These are phyloP conservation scores for Chiridota heheva DNA, from an alignment of 35 echinoderm and acorn worm genomes.

Conservation along the genomic window DNA sequence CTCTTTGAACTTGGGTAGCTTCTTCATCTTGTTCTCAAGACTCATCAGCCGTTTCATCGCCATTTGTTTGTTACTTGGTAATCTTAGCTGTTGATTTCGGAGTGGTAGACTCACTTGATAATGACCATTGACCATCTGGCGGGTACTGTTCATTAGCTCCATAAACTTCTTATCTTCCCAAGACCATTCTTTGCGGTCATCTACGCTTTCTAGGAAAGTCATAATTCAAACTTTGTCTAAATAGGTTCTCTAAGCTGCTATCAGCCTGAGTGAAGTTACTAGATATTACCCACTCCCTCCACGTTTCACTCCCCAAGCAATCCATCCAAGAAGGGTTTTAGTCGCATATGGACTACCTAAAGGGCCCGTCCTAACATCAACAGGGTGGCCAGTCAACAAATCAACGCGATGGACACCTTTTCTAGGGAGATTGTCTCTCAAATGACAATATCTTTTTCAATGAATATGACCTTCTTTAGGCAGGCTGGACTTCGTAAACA, in stretches of 20 bases:
- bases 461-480: constrained; percentile 32
- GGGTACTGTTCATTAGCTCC: constrained; percentile 14
- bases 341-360: constrained; percentile 32
- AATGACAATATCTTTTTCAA: too few species aligned
- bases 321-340: constrained; percentile 45
- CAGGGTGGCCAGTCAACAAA: constrained; percentile 45
- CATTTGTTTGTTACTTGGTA: constrained; percentile 27
- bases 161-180: constrained; percentile 59
- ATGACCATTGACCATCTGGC: constrained; percentile 47
- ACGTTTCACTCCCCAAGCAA: constrained; percentile 20
- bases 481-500: constrained; percentile 28
- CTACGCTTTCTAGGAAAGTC: constrained; percentile 51
- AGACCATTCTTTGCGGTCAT: constrained; percentile 48
- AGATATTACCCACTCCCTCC: background rate
- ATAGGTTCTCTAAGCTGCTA: constrained; percentile 2
- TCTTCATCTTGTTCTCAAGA: constrained; percentile 30
- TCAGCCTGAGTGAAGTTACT: constrained; percentile 21
- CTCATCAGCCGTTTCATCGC: constrained; percentile 39
- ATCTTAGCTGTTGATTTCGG: constrained; percentile 18
- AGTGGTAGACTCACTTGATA: constrained; percentile 49
- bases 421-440: constrained; percentile 29
- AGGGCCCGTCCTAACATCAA: constrained; percentile 33
- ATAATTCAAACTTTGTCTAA: constrained; percentile 42
- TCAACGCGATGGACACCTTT: constrained; percentile 9
- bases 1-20: constrained; percentile 6